Evolutionary conservation across 92 coral and sea anemone species (phyloP).

Genomic region (Zoanthus sociatus): DNA sequence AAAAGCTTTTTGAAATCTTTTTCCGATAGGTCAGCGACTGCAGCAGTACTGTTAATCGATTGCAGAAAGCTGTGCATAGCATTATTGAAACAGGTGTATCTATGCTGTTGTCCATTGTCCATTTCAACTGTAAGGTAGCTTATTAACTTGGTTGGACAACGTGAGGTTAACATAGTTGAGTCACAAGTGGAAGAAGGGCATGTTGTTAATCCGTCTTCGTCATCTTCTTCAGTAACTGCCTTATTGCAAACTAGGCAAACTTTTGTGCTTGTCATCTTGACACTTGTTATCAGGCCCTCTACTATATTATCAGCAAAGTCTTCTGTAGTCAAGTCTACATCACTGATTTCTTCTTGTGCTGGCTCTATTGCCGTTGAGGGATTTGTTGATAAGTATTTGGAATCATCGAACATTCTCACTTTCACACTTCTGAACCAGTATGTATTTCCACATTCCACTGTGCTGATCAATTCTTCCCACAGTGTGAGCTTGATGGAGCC

Average conservation of each 20-base stretch:
- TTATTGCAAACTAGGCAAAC: constrained; percentile 9
- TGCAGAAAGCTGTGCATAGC: constrained; percentile 40
- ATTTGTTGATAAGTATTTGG: constrained; percentile 34
- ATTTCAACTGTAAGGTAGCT: constrained; percentile 28
- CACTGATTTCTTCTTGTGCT: constrained; percentile 8
- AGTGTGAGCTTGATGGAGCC: constrained; percentile 28
- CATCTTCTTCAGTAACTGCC: constrained; percentile 7
- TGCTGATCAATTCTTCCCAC: constrained; percentile 38
- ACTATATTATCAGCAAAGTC: constrained; percentile 28
- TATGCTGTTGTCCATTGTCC: constrained; percentile 38
- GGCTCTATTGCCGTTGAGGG: constrained; percentile 16
- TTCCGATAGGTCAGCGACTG: constrained; percentile 28
- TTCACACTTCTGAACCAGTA: constrained; percentile 36
- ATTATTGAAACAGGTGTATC: constrained; percentile 35
- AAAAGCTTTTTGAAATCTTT: constrained; percentile 43
- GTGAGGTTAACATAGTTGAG: constrained; percentile 29
- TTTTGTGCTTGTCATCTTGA: not conserved
- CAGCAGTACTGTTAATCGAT: constrained; percentile 19
- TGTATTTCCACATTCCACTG: constrained; percentile 35
- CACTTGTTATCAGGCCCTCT: constrained; percentile 21
- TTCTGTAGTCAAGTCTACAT: constrained; percentile 15
- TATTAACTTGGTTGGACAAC: constrained; percentile 32
- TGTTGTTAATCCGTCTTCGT: constrained; percentile 16
- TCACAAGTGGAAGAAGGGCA: constrained; percentile 22
- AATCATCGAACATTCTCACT: constrained; percentile 37